These are phyloP conservation scores for Silurus glanis DNA, from an alignment of 2,113 vertebrate genomes.

Conservation along the genomic window DNA sequence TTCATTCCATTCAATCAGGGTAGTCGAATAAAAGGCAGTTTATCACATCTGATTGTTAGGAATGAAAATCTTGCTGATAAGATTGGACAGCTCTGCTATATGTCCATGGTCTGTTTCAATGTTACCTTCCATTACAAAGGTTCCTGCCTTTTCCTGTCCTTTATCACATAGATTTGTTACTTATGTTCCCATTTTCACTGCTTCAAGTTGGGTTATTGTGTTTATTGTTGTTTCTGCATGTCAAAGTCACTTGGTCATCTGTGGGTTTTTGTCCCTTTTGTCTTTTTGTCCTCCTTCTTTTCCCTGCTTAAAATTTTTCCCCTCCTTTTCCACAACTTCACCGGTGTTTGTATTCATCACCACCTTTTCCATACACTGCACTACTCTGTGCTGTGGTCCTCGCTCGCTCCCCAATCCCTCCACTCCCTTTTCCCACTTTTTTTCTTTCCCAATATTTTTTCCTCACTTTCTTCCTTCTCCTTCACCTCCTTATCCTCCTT, in stretches of 20 bases:
- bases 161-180: not conserved
- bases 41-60: not conserved
- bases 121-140: not conserved
- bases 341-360: constrained; percentile 38
- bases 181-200: constrained; percentile 23
- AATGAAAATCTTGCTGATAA: not conserved
- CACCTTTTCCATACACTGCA: constrained; percentile 13
- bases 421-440: not conserved
- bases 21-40: not conserved
- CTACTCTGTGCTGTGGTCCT: constrained; percentile 15
- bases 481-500: constrained; percentile 33
- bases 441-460: constrained; percentile 28
- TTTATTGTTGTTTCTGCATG: constrained; percentile 63
- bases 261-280: constrained; percentile 64
- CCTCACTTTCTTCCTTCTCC: constrained; percentile 13
- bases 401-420: not conserved
- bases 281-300: constrained; percentile 60
- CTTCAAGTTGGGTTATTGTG: constrained; percentile 40
- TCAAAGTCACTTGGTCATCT: constrained; percentile 67
- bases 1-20: not conserved
- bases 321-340: constrained; percentile 41
- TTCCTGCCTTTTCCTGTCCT: constrained; percentile 11
- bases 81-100: not conserved
- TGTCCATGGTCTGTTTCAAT: constrained; percentile 2
- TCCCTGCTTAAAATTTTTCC: constrained; percentile 52